Evolutionary conservation across 2,888 invertebrate species (phyloP).

Genomic region (Macropis europaea): DNA sequence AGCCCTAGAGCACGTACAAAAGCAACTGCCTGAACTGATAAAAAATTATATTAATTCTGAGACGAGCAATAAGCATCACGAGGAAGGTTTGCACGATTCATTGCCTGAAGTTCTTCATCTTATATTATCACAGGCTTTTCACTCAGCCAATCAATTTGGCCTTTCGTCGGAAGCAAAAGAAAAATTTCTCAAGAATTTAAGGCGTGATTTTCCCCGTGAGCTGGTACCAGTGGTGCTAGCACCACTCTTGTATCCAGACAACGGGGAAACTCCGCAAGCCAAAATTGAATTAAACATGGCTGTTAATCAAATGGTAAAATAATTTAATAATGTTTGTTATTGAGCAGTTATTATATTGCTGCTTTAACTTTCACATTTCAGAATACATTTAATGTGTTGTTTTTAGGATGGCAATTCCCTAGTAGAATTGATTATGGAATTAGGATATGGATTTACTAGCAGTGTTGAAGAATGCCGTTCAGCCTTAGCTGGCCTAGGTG

Average conservation of each 20-base stretch:
- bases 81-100: conserved; percentile 94
- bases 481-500: conserved; percentile 90
- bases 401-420: conserved; percentile 86
- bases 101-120: conserved; percentile 94
- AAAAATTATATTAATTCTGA: conserved; percentile 91
- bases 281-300: conserved; percentile 76
- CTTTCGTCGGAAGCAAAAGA: conserved; percentile 88
- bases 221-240: conserved; percentile 94
- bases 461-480: conserved; percentile 93
- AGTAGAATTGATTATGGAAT: conserved; percentile 94
- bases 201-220: conserved; percentile 93
- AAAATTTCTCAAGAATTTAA: conserved; percentile 89
- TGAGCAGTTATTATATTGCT: neutral
- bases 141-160: conserved; percentile 82
- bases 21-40: conserved; percentile 91
- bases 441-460: conserved; percentile 94
- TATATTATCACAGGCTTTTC: conserved; percentile 85
- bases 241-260: conserved; percentile 92
- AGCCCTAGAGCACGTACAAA: conserved; percentile 90
- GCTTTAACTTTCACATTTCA: neutral
- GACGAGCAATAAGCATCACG: conserved; percentile 85
- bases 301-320: conserved; percentile 75
- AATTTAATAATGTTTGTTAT: conserved; percentile 1
- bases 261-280: conserved; percentile 84
- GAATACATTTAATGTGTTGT: neutral